phyloP scores from a whole-genome alignment of 1,140 invertebrate genomes.

The Augochlora pura region DNA sequence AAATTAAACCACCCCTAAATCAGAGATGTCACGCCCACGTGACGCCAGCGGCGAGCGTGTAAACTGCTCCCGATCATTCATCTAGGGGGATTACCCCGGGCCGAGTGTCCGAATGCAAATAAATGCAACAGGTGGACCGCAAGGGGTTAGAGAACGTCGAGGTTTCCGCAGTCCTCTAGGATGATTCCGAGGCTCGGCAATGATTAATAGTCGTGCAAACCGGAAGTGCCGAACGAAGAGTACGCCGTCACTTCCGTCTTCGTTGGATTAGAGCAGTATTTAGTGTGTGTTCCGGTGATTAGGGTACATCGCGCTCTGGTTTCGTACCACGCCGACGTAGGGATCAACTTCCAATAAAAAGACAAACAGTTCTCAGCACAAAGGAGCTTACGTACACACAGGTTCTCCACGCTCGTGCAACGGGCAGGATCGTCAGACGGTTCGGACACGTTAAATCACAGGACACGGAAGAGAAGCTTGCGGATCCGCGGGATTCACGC shows the following conservation, averaged over 20 bases:
- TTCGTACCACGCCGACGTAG: too few species aligned
- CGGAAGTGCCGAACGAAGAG: background rate
- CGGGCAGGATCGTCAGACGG: background rate
- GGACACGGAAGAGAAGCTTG: background rate
- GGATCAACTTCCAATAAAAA: background rate
- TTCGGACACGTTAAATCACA: conserved; percentile 15
- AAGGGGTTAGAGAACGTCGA: conserved; percentile 2
- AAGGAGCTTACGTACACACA: conserved; percentile 58
- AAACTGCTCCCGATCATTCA: too few species aligned
- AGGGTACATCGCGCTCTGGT: too few species aligned
- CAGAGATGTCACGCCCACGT: too few species aligned
- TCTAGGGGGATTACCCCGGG: too few species aligned
- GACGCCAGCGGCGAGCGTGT: too few species aligned
- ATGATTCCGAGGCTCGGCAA: background rate
- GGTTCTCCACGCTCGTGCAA: conserved; percentile 64
- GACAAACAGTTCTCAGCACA: background rate
- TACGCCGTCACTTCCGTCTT: background rate
- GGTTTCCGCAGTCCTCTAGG: background rate
- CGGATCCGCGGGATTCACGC: background rate
- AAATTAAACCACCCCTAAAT: too few species aligned
- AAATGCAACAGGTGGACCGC: conserved; percentile 10
- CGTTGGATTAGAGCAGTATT: background rate
- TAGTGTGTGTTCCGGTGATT: background rate
- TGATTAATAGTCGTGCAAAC: too few species aligned
- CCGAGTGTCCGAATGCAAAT: too few species aligned